Conservation (phyloP, 2,888 invertebrate species). For the Spisula subtruncata region DNA sequence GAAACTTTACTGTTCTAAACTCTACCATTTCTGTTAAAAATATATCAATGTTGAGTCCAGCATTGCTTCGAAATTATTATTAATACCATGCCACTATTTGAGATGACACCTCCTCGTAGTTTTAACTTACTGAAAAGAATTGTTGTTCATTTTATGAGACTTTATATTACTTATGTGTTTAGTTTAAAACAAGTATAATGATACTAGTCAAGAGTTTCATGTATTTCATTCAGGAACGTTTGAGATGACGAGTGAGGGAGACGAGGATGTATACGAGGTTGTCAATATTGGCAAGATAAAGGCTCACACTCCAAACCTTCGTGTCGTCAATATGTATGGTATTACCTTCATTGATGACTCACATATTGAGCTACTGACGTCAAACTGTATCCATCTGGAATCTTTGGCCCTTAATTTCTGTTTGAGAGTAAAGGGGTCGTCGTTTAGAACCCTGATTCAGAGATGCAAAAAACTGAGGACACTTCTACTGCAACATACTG, state of each 20-base stretch:
- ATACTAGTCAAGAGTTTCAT: too few species aligned
- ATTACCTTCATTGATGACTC: slow-evolving; percentile 99
- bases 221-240: slow-evolving; percentile 85
- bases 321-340: slow-evolving; percentile 99
- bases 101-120: too few species aligned
- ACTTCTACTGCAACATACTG: slow-evolving; percentile 98
- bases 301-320: slow-evolving; percentile 98
- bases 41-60: too few species aligned
- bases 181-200: too few species aligned
- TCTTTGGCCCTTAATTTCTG: slow-evolving; percentile 99
- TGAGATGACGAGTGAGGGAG: slow-evolving; percentile 93
- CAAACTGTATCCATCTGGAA: slow-evolving; percentile 97
- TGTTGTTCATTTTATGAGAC: too few species aligned
- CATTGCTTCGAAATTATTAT: too few species aligned
- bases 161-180: too few species aligned
- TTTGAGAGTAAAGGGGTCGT: slow-evolving; percentile 98
- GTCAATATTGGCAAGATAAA: slow-evolving; percentile 99
- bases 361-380: slow-evolving; percentile 97
- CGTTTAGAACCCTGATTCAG: slow-evolving; percentile 97
- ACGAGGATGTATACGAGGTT: slow-evolving; percentile 95
- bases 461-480: slow-evolving; percentile 96
- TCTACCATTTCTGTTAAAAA: too few species aligned
- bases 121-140: too few species aligned
- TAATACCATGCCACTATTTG: too few species aligned
- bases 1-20: too few species aligned